A percentile compares a stretch with the other conserved stretches of the same genome.
These are phyloP conservation scores for Pheosia gnoma DNA, from an alignment of 2,888 invertebrate species.

Conservation along the genomic window DNA sequence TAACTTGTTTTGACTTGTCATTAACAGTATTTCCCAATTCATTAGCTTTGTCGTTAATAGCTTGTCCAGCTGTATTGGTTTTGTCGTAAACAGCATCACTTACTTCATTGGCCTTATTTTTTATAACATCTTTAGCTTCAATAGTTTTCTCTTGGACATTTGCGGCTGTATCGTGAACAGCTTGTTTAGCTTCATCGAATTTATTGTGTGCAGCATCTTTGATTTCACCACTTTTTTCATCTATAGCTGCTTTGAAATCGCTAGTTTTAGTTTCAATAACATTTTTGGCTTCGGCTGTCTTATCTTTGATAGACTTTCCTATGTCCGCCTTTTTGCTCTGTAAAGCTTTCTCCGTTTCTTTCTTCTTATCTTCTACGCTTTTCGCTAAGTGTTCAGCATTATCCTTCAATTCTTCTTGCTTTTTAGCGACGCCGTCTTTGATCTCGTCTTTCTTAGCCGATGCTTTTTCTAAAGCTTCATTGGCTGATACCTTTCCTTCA, in stretches of 20 bases:
- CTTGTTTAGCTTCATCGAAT: constrained; percentile 27
- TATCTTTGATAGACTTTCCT: constrained; percentile 48
- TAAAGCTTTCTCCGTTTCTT: constrained; percentile 49
- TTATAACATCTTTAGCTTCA: constrained; percentile 33
- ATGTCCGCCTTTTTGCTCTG: constrained; percentile 48
- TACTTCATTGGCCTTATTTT: constrained; percentile 40
- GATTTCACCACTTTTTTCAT: constrained; percentile 49
- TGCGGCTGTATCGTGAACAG: constrained; percentile 35
- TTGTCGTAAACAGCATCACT: constrained; percentile 41
- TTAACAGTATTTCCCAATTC: constrained; percentile 42
- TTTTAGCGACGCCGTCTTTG: constrained; percentile 53
- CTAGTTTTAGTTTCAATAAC: constrained; percentile 40
- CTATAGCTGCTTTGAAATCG: constrained; percentile 47
- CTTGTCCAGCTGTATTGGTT: constrained; percentile 38
- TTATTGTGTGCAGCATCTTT: constrained; percentile 41
- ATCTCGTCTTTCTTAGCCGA: constrained; percentile 64
- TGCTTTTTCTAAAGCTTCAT: constrained; percentile 61
- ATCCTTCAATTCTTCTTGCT: constrained; percentile 55
- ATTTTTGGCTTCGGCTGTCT: constrained; percentile 44
- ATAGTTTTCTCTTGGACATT: constrained; percentile 36
- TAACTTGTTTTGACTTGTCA: constrained; percentile 44
- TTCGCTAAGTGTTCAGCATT: constrained; percentile 46
- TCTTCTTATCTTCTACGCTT: constrained; percentile 48
- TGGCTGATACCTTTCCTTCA: constrained; percentile 69
- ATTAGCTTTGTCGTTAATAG: constrained; percentile 43